Percentiles rank a stretch among this genome's conserved stretches.
Conservation (phyloP, 1,140 invertebrate species). For the Chironomus tepperi region DNA sequence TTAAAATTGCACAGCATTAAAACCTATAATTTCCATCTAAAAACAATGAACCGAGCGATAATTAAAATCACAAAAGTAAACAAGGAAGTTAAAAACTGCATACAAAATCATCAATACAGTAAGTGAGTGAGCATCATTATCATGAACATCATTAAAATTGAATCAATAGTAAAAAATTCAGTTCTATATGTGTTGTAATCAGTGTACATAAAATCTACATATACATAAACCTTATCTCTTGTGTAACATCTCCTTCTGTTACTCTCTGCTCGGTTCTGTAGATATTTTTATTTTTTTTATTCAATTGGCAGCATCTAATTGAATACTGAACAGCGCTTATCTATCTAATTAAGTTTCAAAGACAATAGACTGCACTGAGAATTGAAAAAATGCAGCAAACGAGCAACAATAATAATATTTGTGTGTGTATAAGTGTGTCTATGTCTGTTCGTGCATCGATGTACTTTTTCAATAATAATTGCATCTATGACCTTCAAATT, state of each 20-base stretch:
- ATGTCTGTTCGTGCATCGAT: not conserved
- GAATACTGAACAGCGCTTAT: not conserved
- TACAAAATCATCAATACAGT: not conserved
- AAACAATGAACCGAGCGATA: too few species aligned
- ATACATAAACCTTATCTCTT: too few species aligned
- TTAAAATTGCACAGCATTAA: too few species aligned
- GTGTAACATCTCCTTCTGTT: too few species aligned
- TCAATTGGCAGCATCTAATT: too few species aligned
- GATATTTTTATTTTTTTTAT: too few species aligned
- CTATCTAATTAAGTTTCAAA: slow-evolving; percentile 19
- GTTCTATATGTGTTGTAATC: too few species aligned
- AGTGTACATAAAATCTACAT: too few species aligned
- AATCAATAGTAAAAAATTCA: not conserved
- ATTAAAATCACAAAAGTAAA: not conserved
- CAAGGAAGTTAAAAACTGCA: not conserved
- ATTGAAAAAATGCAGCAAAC: not conserved
- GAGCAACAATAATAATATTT: not conserved
- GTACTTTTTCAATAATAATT: not conserved
- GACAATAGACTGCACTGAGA: not conserved
- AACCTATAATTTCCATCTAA: too few species aligned
- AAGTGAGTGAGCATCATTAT: too few species aligned
- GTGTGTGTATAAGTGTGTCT: not conserved
- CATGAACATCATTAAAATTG: not conserved
- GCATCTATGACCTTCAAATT: not conserved
- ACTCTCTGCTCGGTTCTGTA: too few species aligned